Evolutionary conservation across 2,113 vertebrate species (phyloP).

Genomic region (mouse (Mus musculus)): GRCm39 chr7:120260001-120260500

Average conservation of each 20-base stretch:
- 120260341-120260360: neutral
- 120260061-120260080: neutral
- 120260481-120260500: too few relatives aligned
- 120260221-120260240: neutral
- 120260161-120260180: neutral
- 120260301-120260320: neutral
- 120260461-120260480: too few relatives aligned
- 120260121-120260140: neutral
- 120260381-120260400: too few relatives aligned
- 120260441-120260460: too few relatives aligned
- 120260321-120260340: neutral
- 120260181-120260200: neutral
- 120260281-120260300: neutral
- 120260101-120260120: neutral
- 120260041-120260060: too few relatives aligned
- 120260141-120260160: neutral
- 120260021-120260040: too few relatives aligned
- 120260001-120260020: too few relatives aligned
- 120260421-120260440: too few relatives aligned
- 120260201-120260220: neutral
- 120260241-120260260: neutral
- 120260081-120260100: neutral
- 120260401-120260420: too few relatives aligned
- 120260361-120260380: neutral
- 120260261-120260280: neutral